Percentiles rank a stretch among this genome's conserved stretches.
Evolutionary conservation across 2,888 invertebrate species (phyloP).

Genomic region (Pardosa pseudoannulata): DNA sequence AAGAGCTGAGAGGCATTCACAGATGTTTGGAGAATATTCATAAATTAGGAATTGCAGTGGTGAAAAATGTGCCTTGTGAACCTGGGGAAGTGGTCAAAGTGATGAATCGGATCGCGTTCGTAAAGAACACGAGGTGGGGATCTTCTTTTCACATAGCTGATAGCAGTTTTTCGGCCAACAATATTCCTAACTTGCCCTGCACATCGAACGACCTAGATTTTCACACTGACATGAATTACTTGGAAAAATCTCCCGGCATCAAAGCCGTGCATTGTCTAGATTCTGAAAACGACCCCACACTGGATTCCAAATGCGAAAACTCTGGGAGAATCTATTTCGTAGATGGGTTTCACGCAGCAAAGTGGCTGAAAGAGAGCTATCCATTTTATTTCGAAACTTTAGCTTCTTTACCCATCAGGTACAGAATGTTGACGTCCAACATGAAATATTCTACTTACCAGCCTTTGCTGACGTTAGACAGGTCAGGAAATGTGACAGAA

Average conservation of each 20-base stretch:
- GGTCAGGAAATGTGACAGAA: slow-evolving; percentile 75
- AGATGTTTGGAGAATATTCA: background rate
- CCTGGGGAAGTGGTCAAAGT: background rate
- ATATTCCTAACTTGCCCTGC: too few relatives aligned
- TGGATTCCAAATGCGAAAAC: too few relatives aligned
- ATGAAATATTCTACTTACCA: slow-evolving; percentile 26
- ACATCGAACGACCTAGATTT: too few relatives aligned
- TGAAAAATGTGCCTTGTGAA: background rate
- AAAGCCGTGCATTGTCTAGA: slow-evolving; percentile 77
- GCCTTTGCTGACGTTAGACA: slow-evolving; percentile 76
- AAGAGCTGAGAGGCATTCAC: background rate
- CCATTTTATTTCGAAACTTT: slow-evolving; percentile 76
- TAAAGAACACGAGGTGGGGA: background rate
- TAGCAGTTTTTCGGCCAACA: background rate
- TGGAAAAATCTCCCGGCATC: slow-evolving; percentile 76
- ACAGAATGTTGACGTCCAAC: slow-evolving; percentile 70
- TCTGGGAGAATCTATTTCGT: slow-evolving; percentile 75
- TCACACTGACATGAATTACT: slow-evolving; percentile 76
- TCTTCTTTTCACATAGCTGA: background rate
- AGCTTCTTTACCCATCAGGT: slow-evolving; percentile 76
- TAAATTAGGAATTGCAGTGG: background rate
- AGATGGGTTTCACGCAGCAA: slow-evolving; percentile 76
- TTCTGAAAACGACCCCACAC: slow-evolving; percentile 53
- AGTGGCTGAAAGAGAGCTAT: slow-evolving; percentile 76
- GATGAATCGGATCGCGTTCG: background rate